A percentile compares a stretch with the other conserved stretches of the same genome.
phyloP scores from a whole-genome alignment of 2,113 vertebrate genomes.

The Callipepla squamata region DNA sequence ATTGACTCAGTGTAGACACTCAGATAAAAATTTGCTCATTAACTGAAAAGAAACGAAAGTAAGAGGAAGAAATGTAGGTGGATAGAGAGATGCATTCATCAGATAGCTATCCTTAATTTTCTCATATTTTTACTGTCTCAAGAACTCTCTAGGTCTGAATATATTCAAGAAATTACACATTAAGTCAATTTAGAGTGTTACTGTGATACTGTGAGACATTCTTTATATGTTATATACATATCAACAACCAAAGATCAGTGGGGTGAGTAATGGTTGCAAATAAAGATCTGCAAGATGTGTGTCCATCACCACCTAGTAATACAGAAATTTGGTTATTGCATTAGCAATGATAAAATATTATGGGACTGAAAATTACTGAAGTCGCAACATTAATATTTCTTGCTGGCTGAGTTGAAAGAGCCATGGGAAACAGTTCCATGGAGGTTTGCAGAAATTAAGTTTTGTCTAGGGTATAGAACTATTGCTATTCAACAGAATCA shows the following conservation, averaged over 20 bases:
- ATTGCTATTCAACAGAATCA: background rate
- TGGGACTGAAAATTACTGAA: background rate
- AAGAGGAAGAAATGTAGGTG: background rate
- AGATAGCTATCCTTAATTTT: background rate
- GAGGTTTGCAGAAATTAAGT: background rate
- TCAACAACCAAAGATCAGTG: background rate
- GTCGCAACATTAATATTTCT: background rate
- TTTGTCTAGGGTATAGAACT: background rate
- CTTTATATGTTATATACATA: background rate
- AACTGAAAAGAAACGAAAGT: background rate
- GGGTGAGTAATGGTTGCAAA: background rate
- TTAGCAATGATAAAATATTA: background rate
- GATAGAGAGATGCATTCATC: background rate
- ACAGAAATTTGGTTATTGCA: background rate
- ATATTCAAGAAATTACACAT: background rate
- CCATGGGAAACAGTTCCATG: background rate
- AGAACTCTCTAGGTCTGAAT: background rate
- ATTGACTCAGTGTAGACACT: background rate
- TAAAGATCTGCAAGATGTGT: background rate
- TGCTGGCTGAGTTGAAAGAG: background rate
- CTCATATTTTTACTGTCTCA: background rate
- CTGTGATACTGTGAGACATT: background rate
- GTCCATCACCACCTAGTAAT: background rate
- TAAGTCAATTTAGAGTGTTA: background rate
- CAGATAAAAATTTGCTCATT: background rate